Percentiles rank a stretch among this genome's conserved stretches.
Evolutionary conservation across 2,797 vertebrate genomes (phyloP).

Genomic region (Acipenser transmontanus): DNA sequence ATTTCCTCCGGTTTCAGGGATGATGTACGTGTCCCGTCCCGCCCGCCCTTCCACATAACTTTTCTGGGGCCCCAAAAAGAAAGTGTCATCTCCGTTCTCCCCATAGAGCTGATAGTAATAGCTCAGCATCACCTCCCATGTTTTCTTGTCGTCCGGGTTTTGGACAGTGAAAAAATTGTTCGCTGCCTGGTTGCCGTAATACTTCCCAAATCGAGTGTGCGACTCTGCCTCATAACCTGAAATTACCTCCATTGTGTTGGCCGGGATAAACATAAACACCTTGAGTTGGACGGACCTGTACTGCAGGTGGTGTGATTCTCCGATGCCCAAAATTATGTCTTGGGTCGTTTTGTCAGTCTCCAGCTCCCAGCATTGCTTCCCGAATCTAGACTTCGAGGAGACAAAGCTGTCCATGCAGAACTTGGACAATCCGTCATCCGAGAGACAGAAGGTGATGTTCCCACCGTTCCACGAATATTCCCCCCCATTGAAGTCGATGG

Average conservation of each 20-base stretch:
- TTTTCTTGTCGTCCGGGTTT: not conserved
- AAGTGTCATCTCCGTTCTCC: constrained; percentile 37
- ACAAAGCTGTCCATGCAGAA: constrained; percentile 38
- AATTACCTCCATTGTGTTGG: constrained; percentile 21
- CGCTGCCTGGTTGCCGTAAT: constrained; percentile 30
- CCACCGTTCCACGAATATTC: constrained; percentile 36
- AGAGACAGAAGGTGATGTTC: constrained; percentile 31
- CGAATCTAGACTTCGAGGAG: constrained; percentile 14
- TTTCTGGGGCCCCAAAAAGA: constrained; percentile 43
- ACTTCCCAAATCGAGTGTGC: constrained; percentile 30
- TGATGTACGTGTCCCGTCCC: constrained; percentile 39
- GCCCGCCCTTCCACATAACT: constrained; percentile 37
- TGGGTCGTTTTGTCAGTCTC: constrained; percentile 14
- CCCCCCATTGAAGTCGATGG: constrained; percentile 30
- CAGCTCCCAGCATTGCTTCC: constrained; percentile 18
- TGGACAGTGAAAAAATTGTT: constrained; percentile 43
- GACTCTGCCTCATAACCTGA: not conserved
- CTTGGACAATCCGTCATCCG: constrained; percentile 26
- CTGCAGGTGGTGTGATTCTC: constrained; percentile 31
- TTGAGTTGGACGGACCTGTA: constrained; percentile 7
- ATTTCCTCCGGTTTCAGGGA: constrained; percentile 35
- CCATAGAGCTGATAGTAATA: constrained; percentile 41
- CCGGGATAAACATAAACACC: constrained; percentile 17
- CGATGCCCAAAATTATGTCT: constrained; percentile 41
- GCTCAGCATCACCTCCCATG: constrained; percentile 34